Base-by-base conservation (phyloP, 2,797 vertebrate genomes). In the Margarornis squamiger region DNA sequence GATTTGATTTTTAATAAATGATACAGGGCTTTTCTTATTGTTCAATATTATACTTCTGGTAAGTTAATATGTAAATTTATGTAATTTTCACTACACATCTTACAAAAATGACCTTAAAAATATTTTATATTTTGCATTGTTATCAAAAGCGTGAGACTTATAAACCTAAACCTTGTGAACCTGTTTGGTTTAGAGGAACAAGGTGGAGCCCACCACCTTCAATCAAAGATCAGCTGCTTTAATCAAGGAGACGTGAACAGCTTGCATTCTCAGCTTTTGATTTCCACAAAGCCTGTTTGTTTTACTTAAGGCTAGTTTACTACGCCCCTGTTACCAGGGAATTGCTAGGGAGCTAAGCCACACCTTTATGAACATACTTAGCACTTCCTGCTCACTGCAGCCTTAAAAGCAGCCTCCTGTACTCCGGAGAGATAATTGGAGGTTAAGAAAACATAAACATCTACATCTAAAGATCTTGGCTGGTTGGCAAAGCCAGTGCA, bases 211-310 rank as follows among this genome's bases (percentile, higher is more conserved):
- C 24, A 68, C 18, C 58, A 75, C 21, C 29, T 92, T 75, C 70
- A 57, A 9, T 83, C 74, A 87, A 65, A 93, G 75, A 65, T 48
- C 57, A 84, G 51, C 68, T 73, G 67, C 79, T 86, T 91, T 74
- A 92, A 82, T 95, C 82, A 84, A n/a, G 63, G 81, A 68, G 71
- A 83, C n/a, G 24, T 30, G 65, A 86, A 79, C 71, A 77, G 58
- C 51, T 48, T 92, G 46, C 77, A 61, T 93, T 93, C 87, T 92
- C 95, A 91, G 16, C 83, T 95, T 94, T 32, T 83, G 79, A 88
- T 87, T 97, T 95, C 84, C 86, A 88, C 92, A 94, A 87, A 94
- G 91, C 76, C 84, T 96, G 85, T 93, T 96, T 95, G 91, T 96
- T 97, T 96, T 95, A 96, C 92, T 95, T 86, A 85, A 92, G 94